Percentiles rank a stretch among this genome's conserved stretches.
Evolutionary conservation across 2,888 invertebrate genomes (phyloP).

Genomic region (Operophtera brumata): DNA sequence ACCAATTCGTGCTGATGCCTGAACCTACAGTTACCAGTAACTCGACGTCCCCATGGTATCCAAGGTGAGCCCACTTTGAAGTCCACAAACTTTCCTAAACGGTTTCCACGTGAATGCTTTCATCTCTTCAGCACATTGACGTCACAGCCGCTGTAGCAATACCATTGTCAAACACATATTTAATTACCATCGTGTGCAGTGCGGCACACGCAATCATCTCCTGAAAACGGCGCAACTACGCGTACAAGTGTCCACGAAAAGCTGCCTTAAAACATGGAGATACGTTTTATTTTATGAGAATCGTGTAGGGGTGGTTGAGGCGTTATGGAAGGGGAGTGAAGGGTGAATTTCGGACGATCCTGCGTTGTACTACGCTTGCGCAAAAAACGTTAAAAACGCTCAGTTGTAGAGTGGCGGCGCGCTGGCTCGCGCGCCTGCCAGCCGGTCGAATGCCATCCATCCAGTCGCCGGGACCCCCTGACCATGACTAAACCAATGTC

Average conservation of each 20-base stretch:
- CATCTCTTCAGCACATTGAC: constrained; percentile 61
- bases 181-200: constrained; percentile 80
- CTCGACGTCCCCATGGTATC: neutral
- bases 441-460: constrained; percentile 63
- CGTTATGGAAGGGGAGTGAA: constrained; percentile 37
- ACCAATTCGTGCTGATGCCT: no score
- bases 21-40: no score
- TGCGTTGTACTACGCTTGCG: constrained; percentile 69
- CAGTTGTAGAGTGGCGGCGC: constrained; percentile 76
- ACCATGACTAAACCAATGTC: constrained; percentile 69
- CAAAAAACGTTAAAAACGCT: constrained; percentile 57
- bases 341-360: constrained; percentile 76
- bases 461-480: constrained; percentile 56
- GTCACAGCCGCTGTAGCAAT: constrained; percentile 70
- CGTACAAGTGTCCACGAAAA: neutral
- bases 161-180: constrained; percentile 79
- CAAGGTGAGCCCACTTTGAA: constrained; percentile 28
- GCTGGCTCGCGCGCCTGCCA: constrained; percentile 81
- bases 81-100: constrained; percentile 40
- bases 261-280: neutral
- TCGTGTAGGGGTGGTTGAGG: constrained; percentile 33
- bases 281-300: constrained; percentile 32
- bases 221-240: constrained; percentile 23
- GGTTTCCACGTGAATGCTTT: constrained; percentile 50
- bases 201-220: constrained; percentile 72